Base-by-base conservation (phyloP, 2,113 vertebrate genomes). In the Centropus bengalensis region DNA sequence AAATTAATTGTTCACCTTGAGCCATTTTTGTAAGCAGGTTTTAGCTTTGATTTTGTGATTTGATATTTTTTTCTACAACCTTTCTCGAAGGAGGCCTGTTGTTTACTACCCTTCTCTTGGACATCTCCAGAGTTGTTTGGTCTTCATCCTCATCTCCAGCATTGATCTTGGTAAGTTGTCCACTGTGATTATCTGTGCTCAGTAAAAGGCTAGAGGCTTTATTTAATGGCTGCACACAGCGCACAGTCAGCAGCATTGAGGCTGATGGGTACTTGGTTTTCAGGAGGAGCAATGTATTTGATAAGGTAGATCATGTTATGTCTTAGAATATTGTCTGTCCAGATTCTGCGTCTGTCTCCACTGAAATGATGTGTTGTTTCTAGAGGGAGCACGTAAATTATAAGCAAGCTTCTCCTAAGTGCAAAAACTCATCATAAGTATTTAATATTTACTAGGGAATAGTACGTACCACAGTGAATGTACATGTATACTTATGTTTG, bases 21-120 rank as follows among this genome's bases (percentile, higher is more conserved):
- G 86, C 88, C 93, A 92, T 92, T 94, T 94, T 92, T 3, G 66
- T 82, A 88, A 95, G 81, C 86, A 91, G 69, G 86, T 95, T 94
- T 91, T 82, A 94, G 92, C 82, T 60, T 47, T n/a, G 9, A 67
- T 91, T 96, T 96, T 27, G 69, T 71, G 56, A 88, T 93, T 88
- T 90, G 62, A 36, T 36, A 36, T 36, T 58, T 64, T 96, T 93
- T 90, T 92, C 90, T 83, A 6, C 67, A 26, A 5, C 71, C 69
- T 56, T 90, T 88, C 81, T 89, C 88, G 84, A 3, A 28, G 30
- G 77, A 91, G 40, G 54, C 16, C 80, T 79, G 44, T 89, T 94
- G 93, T 94, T 94, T 95, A 83, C 80, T 78, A 3, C 10, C 75
- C 68, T 88, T 81, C 3, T 6, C 66, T 49, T 78, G 76, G 86